These are phyloP conservation scores for Microplitis mediator DNA, from an alignment of 1,140 invertebrate genomes.

Conservation along the genomic window DNA sequence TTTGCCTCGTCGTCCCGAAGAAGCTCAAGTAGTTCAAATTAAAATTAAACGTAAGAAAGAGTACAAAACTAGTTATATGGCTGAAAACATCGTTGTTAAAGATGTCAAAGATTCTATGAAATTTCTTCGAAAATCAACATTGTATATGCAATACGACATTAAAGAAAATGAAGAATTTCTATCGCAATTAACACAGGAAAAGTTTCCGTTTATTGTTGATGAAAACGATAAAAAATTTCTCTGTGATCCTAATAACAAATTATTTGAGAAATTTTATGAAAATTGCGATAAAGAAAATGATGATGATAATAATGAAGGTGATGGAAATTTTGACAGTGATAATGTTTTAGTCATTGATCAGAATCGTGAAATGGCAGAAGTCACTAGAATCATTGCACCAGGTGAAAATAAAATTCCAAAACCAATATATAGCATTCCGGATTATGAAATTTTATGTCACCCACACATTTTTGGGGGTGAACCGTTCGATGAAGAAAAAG, in stretches of 20 bases:
- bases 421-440: neutral
- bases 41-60: too few relatives aligned
- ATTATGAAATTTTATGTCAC: slow-evolving; percentile 9
- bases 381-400: too few relatives aligned
- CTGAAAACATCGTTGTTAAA: neutral
- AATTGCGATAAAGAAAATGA: neutral
- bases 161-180: neutral
- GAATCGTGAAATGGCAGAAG: too few relatives aligned
- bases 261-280: neutral
- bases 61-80: too few relatives aligned
- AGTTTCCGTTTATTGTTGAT: neutral
- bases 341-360: too few relatives aligned
- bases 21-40: too few relatives aligned
- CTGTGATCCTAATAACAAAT: neutral
- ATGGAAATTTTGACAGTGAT: neutral
- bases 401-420: neutral
- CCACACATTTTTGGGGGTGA: slow-evolving; percentile 13
- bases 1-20: neutral
- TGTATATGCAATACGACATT: neutral
- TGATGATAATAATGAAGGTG: neutral
- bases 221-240: neutral
- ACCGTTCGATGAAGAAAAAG: neutral
- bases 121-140: neutral
- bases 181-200: neutral
- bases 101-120: neutral